Base-by-base conservation (phyloP, 2,888 invertebrate species). In the Trypoxylon attenuatum region DNA sequence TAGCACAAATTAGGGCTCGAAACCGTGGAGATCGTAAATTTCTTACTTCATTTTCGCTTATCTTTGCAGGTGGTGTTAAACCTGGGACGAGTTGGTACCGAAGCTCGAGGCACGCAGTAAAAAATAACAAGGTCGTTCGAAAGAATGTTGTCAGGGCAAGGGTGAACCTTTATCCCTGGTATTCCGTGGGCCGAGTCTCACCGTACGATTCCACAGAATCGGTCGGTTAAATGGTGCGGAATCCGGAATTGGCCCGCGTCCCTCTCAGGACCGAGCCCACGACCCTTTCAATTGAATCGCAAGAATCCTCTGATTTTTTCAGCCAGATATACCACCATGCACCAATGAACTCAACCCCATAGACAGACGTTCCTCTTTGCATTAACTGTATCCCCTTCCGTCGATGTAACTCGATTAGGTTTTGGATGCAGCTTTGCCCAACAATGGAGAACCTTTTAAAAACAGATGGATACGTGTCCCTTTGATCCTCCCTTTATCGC, bases 211-310 rank as follows among this genome's bases (percentile, higher is more conserved):
- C 58, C 50, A 47, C 53, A 57, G 63, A 57, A 70, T 61, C 65
- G 67, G 53, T 70, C 65, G 70, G 78, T 79, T 78, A 79, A 82
- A 82, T 79, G 76, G 73, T 68, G 67, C 49, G 82, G 79, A 82
- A 81, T 76, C 67, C 56, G 72, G 55, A 80, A 82, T 82, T 76
- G 77, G 74, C 62, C 71, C 68, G 56, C 56, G 62, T 67, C 72
- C 62, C 51, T 75, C 65, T 55, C 46, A 54, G 38, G 46, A 51
- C 29, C 46, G 41, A n/a, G n/a, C n/a, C 51, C 39, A 22, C 19
- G 16, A 15, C 13, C 59, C 42, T 41, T 54, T 49, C 42, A 58
- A 70, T 64, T 51, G 46, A 21, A 47, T 57, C 47, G 55, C 60
- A 23, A 50, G 22, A 25, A 51, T 47, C 42, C 33, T 23, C 16